Percentiles rank a stretch among this genome's conserved stretches.
phyloP scores from a whole-genome alignment of 2,113 vertebrate genomes.

The Martes martes region DNA sequence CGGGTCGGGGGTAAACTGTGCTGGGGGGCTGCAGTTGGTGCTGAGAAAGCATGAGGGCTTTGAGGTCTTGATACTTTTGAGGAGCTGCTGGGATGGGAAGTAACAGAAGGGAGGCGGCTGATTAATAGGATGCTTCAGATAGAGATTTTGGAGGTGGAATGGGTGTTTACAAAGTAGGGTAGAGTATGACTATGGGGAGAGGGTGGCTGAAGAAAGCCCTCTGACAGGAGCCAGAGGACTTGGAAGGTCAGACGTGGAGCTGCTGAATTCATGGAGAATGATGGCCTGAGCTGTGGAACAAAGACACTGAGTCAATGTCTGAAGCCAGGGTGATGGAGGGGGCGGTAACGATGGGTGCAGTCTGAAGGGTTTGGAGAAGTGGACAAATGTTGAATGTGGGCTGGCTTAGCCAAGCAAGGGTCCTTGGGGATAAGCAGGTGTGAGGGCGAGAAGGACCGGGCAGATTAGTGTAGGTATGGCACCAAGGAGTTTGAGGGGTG shows the following conservation, averaged over 20 bases:
- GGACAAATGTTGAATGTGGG: not conserved
- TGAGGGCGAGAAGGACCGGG: fast-evolving
- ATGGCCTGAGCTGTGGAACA: not conserved
- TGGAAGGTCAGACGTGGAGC: not conserved
- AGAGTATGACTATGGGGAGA: not conserved
- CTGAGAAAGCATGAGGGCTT: not conserved
- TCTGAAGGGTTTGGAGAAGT: not conserved
- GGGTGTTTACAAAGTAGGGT: not conserved
- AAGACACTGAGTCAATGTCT: not conserved
- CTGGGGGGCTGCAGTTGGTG: not conserved
- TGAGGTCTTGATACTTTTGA: not conserved
- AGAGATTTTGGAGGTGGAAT: not conserved
- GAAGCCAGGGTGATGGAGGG: not conserved
- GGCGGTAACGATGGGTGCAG: fast-evolving
- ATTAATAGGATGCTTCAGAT: not conserved
- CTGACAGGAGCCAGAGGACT: not conserved
- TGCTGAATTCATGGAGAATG: not conserved
- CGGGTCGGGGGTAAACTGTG: too few relatives aligned
- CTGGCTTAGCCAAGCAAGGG: not conserved
- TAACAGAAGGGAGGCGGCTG: not conserved
- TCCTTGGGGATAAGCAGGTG: not conserved
- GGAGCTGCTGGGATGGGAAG: not conserved
- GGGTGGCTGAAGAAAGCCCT: not conserved
- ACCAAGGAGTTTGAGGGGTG: not conserved
- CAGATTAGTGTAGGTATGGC: not conserved